Percentiles rank a stretch among this genome's conserved stretches.
These are phyloP conservation scores for Zosterops lateralis DNA, from an alignment of 2,113 vertebrate genomes.

Conservation along the genomic window DNA sequence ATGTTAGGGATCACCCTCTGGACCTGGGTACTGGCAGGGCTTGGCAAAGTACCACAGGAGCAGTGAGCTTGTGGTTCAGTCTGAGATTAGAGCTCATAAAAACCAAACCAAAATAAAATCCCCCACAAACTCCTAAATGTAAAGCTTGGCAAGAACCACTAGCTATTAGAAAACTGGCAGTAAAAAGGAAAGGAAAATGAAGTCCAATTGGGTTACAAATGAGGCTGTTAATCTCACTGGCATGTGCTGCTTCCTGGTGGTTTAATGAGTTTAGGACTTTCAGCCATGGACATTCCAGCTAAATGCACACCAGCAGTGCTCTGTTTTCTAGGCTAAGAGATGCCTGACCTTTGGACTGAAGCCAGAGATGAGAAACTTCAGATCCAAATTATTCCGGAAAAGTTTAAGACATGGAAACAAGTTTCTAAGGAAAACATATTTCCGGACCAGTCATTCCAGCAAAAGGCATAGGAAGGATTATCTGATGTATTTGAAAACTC, in stretches of 20 bases:
- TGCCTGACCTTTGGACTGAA: not conserved
- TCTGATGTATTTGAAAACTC: not conserved
- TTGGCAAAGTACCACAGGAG: not conserved
- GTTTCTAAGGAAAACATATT: not conserved
- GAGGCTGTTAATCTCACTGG: slow-evolving; percentile 30
- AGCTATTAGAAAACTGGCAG: slow-evolving; percentile 32
- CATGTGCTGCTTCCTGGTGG: not conserved
- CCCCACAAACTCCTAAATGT: not conserved
- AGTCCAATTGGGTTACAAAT: slow-evolving; percentile 23
- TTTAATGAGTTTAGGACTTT: not conserved
- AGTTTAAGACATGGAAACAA: not conserved
- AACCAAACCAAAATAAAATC: not conserved
- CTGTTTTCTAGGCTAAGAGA: not conserved
- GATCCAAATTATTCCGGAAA: not conserved
- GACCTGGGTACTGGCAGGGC: not conserved
- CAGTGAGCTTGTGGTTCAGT: not conserved
- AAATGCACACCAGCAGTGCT: not conserved
- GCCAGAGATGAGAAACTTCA: not conserved
- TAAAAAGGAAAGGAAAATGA: slow-evolving; percentile 23
- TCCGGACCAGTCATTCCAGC: not conserved
- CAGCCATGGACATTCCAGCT: not conserved
- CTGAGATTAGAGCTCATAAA: slow-evolving; percentile 28
- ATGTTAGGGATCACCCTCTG: not conserved
- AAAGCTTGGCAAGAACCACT: slow-evolving; percentile 19
- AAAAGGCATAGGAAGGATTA: not conserved